These are phyloP conservation scores for Aphrocallistes beatrix DNA, from an alignment of 37 sponge, comb jelly and placozoan genomes.

Conservation along the genomic window DNA sequence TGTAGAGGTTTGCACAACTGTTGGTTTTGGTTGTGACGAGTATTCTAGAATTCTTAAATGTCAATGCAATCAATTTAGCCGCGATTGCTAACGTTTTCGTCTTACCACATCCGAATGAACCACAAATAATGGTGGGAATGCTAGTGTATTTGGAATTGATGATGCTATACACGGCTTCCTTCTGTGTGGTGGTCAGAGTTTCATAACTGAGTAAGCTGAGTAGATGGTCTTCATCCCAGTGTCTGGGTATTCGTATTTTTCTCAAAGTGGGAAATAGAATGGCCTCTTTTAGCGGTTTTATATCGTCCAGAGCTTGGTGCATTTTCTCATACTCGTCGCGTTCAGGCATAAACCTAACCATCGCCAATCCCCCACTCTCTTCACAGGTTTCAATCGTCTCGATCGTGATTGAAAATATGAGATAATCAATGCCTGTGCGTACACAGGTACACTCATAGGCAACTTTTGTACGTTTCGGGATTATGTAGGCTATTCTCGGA, in stretches of 20 bases:
- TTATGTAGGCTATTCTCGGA: not conserved
- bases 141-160: not conserved
- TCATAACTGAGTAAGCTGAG: not conserved
- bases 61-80: not conserved
- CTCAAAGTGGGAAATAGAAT: not conserved
- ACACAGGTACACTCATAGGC: not conserved
- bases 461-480: not conserved
- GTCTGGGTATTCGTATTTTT: not conserved
- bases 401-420: not conserved
- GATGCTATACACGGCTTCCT: constrained; percentile 3
- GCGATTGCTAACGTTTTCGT: not conserved
- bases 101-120: not conserved
- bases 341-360: not conserved
- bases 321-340: not conserved
- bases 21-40: not conserved
- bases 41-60: not conserved
- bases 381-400: not conserved
- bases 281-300: not conserved
- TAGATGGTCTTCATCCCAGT: constrained; percentile 11
- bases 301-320: not conserved
- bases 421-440: not conserved
- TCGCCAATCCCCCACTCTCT: not conserved
- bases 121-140: not conserved
- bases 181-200: not conserved
- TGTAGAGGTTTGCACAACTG: not conserved